A percentile compares a stretch with the other conserved stretches of the same genome.
Evolutionary conservation across 30 jellyfish, hydroid and myxozoan genomes (phyloP).

Genomic region (Aurelia aurita complex sp. Pacific): DNA sequence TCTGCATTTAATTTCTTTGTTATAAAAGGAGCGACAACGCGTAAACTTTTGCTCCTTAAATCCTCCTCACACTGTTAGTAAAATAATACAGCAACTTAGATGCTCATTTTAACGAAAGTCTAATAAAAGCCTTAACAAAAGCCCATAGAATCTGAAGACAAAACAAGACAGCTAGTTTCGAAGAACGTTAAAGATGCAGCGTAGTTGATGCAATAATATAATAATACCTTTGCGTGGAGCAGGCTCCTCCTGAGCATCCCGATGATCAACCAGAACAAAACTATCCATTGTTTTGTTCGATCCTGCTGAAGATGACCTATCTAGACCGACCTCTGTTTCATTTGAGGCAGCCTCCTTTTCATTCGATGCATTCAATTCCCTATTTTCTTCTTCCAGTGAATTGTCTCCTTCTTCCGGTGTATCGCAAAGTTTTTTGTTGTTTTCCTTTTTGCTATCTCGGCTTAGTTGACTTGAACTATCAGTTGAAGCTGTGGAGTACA

Average conservation of each 20-base stretch:
- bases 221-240: conserved; percentile 14
- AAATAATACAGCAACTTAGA: too few species aligned
- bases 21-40: too few species aligned
- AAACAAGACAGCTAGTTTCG: too few species aligned
- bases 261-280: conserved; percentile 40
- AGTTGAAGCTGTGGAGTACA: background rate
- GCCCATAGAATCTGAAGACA: too few species aligned
- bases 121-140: too few species aligned
- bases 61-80: too few species aligned
- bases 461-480: background rate
- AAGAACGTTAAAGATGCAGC: background rate
- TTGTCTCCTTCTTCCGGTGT: background rate
- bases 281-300: conserved; percentile 17
- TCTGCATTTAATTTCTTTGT: too few species aligned
- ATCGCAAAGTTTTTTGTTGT: background rate
- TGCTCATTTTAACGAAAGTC: too few species aligned
- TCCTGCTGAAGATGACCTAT: conserved; percentile 23
- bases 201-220: background rate
- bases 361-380: background rate
- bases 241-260: conserved; percentile 24
- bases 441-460: background rate
- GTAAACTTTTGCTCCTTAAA: too few species aligned
- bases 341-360: background rate
- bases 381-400: background rate
- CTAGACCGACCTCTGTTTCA: background rate